Percentiles rank a stretch among this genome's conserved stretches.
Evolutionary conservation across 2,888 invertebrate species (phyloP).

Genomic region (Steinernema scapterisci): DNA sequence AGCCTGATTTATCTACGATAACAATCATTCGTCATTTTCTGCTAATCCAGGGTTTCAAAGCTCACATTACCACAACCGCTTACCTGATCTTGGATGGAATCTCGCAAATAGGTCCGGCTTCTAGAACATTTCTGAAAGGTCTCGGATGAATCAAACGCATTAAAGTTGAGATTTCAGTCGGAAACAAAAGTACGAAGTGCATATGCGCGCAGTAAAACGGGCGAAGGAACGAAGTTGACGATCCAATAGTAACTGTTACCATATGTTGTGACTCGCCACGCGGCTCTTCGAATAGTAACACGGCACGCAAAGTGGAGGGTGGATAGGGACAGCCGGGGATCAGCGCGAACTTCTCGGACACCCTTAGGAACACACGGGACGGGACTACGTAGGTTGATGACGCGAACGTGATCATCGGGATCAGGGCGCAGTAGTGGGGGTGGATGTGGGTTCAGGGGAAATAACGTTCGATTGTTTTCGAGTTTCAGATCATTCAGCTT

Average conservation of each 20-base stretch:
- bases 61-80: neutral
- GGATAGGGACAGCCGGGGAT: too few relatives aligned
- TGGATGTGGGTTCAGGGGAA: conserved; percentile 18
- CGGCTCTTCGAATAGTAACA: neutral
- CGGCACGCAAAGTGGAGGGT: neutral
- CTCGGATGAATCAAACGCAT: neutral
- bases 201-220: conserved; percentile 25
- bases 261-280: conserved; percentile 2
- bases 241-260: conserved; percentile 22
- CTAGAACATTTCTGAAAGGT: conserved; percentile 23
- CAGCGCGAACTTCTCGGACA: too few relatives aligned
- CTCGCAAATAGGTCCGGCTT: neutral
- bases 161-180: neutral
- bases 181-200: neutral
- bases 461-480: conserved; percentile 30
- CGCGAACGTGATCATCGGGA: neutral
- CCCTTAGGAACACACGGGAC: too few relatives aligned
- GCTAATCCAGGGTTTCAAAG: neutral
- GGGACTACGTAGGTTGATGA: neutral
- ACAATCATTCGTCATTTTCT: neutral
- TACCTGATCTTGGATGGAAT: neutral
- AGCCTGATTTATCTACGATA: conserved; percentile 11
- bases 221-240: neutral
- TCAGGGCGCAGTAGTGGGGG: neutral
- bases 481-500: conserved; percentile 29